A percentile compares a stretch with the other conserved stretches of the same genome.
These are phyloP conservation scores for Drosophila lacicola DNA, from an alignment of 2,888 invertebrate species.

Conservation along the genomic window DNA sequence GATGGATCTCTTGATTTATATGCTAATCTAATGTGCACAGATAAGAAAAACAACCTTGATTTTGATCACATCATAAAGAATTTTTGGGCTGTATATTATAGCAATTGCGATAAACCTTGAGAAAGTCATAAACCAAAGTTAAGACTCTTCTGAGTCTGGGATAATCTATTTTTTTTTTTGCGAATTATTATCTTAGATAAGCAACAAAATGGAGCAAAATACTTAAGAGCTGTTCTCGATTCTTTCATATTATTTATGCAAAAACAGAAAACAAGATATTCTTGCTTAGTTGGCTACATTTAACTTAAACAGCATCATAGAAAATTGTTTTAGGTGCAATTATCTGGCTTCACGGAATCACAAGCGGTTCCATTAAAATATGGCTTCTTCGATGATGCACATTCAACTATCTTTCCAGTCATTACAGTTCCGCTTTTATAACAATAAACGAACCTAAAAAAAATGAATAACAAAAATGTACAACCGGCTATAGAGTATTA, in stretches of 20 bases:
- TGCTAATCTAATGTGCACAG: not conserved
- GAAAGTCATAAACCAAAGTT: slow-evolving; percentile 1
- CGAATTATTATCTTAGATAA: slow-evolving; percentile 8
- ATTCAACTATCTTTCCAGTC: not conserved
- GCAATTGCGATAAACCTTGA: slow-evolving; percentile 3
- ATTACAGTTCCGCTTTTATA: slow-evolving; percentile 4
- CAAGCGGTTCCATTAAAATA: slow-evolving; percentile 39
- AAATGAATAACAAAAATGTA: not conserved
- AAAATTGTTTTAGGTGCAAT: slow-evolving; percentile 27
- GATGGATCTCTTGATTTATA: slow-evolving; percentile 9
- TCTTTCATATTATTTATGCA: not conserved
- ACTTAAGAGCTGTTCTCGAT: not conserved
- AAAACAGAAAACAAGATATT: not conserved
- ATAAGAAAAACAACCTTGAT: slow-evolving; percentile 16
- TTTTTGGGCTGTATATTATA: slow-evolving; percentile 15
- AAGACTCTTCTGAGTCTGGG: not conserved
- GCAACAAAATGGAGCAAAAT: not conserved
- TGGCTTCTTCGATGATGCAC: not conserved
- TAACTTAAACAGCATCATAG: not conserved
- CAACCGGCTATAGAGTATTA: too few relatives aligned
- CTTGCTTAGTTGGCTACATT: not conserved
- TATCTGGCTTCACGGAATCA: slow-evolving; percentile 18
- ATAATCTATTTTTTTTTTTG: not conserved
- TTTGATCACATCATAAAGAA: slow-evolving; percentile 11
- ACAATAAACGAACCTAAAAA: slow-evolving; percentile 21